Evolutionary conservation across 2,113 vertebrate species (phyloP).

Genomic region (Apteryx owenii): DNA sequence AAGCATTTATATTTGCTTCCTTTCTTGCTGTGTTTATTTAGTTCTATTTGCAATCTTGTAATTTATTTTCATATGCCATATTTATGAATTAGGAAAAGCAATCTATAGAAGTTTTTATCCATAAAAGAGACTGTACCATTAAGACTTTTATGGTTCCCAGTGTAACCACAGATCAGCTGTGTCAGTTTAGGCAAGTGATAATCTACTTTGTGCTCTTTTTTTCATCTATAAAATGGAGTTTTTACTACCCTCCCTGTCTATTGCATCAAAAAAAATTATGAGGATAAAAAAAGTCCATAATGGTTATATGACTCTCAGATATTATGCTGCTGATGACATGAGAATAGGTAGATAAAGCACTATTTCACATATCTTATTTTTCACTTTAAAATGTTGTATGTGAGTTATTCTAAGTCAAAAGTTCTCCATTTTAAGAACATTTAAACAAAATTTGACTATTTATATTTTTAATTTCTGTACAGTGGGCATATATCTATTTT

Average conservation of each 20-base stretch:
- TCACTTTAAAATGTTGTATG: background rate
- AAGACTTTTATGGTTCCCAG: constrained; percentile 8
- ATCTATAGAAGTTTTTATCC: constrained; percentile 43
- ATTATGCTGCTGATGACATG: background rate
- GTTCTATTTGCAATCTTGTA: constrained; percentile 57
- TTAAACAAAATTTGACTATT: background rate
- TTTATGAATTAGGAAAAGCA: constrained; percentile 68
- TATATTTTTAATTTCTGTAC: background rate
- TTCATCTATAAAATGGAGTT: rapidly evolving
- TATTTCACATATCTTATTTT: background rate
- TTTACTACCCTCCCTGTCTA: background rate
- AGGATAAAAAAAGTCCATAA: background rate
- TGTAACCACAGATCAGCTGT: background rate
- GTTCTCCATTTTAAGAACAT: background rate
- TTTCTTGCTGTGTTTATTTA: constrained; percentile 69
- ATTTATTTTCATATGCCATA: constrained; percentile 74
- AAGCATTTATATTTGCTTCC: constrained; percentile 71
- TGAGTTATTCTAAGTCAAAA: background rate
- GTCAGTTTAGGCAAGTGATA: background rate
- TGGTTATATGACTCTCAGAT: background rate
- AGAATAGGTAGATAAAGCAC: background rate
- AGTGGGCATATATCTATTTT: background rate
- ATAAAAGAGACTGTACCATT: constrained; percentile 13
- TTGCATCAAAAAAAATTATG: background rate
- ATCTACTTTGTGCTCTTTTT: background rate